Conservation (phyloP, 2,113 vertebrate genomes). For the Ammodytes dubius region DNA sequence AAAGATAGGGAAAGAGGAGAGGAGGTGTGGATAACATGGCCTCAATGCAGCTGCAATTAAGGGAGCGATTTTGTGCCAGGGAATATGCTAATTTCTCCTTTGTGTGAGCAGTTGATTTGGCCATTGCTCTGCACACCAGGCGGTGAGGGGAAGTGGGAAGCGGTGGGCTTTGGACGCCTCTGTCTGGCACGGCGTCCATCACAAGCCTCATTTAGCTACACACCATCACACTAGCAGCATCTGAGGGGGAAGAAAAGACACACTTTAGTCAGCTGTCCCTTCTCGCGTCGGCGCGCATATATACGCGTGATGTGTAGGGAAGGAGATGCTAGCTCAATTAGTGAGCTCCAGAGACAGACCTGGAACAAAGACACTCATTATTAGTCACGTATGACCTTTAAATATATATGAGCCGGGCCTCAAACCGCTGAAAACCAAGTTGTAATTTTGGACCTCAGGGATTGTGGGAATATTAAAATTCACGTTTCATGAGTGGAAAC, state of each 20-base stretch:
- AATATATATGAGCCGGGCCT: conserved; percentile 37
- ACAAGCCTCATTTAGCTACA: conserved; percentile 66
- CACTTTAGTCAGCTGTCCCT: conserved; percentile 39
- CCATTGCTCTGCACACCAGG: conserved; percentile 54
- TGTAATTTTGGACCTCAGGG: conserved; percentile 64
- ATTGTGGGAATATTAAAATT: conserved; percentile 46
- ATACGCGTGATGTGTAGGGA: conserved; percentile 30
- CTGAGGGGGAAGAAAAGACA: conserved; percentile 9
- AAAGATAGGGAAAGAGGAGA: conserved; percentile 2
- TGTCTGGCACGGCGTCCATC: conserved; percentile 60
- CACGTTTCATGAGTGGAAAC: conserved; percentile 27
- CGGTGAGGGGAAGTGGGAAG: conserved; percentile 44
- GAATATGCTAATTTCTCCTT: conserved; percentile 80
- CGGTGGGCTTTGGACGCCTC: conserved; percentile 51
- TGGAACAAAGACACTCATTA: conserved; percentile 66
- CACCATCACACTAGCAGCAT: conserved; percentile 30
- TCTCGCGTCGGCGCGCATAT: conserved; percentile 15
- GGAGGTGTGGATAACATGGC: conserved; percentile 63
- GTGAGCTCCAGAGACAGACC: conserved; percentile 54
- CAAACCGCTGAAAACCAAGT: conserved; percentile 44
- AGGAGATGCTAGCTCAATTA: conserved; percentile 64
- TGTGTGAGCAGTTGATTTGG: conserved; percentile 78
- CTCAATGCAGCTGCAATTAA: conserved; percentile 78
- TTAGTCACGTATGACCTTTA: conserved; percentile 74
- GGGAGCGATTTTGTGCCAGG: conserved; percentile 76